phyloP scores from a whole-genome alignment of 2,797 vertebrate genomes.

The Callimico goeldii region DNA sequence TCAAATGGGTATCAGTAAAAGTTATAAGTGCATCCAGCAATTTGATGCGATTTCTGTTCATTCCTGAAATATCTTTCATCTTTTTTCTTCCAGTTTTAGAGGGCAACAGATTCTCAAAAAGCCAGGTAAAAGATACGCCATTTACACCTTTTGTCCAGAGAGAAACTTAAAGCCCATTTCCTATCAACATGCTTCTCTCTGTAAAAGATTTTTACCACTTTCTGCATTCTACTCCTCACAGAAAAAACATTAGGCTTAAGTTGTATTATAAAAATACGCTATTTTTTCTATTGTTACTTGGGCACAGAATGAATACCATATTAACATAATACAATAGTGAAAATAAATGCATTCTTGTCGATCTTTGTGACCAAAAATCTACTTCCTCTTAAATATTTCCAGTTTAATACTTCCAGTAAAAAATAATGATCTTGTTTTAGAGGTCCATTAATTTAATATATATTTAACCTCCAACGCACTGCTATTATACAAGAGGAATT shows the following conservation, averaged over 20 bases:
- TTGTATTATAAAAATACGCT: not conserved
- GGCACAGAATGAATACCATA: not conserved
- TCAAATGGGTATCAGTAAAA: not conserved
- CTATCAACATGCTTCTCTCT: not conserved
- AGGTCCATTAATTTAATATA: not conserved
- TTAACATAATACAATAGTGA: not conserved
- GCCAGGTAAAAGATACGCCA: not conserved
- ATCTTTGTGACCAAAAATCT: constrained; percentile 9
- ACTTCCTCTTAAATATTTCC: constrained; percentile 27
- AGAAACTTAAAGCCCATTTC: constrained; percentile 26
- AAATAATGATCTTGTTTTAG: constrained; percentile 16
- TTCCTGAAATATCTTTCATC: constrained; percentile 21
- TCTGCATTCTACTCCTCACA: not conserved
- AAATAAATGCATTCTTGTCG: not conserved
- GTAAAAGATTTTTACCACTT: not conserved
- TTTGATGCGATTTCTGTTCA: not conserved
- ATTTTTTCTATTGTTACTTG: not conserved
- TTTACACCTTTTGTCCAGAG: constrained; percentile 15
- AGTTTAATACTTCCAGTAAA: constrained; percentile 42
- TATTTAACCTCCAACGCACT: constrained; percentile 42
- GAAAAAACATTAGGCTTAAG: not conserved
- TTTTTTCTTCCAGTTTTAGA: not conserved
- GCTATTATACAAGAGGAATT: not conserved
- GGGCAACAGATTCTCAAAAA: constrained; percentile 42
- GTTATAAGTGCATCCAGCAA: not conserved